Evolutionary conservation across 2,113 vertebrate genomes (phyloP).

Genomic region (Rynchops niger): DNA sequence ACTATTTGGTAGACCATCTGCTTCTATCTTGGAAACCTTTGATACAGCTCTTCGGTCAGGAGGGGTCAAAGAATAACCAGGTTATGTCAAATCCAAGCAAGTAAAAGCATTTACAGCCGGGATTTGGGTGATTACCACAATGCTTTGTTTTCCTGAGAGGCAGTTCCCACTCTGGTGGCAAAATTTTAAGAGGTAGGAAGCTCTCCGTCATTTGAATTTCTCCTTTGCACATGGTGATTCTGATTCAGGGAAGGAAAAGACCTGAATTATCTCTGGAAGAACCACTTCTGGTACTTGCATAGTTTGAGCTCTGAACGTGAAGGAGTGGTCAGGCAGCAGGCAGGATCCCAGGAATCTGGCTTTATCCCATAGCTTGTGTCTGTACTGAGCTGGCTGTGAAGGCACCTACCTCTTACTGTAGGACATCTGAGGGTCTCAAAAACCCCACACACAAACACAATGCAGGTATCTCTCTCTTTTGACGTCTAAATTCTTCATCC

Average conservation of each 20-base stretch:
- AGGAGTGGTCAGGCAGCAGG: not conserved
- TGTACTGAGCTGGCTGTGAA: not conserved
- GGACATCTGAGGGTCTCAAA: not conserved
- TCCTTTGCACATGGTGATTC: not conserved
- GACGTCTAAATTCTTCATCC: not conserved
- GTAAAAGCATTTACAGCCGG: not conserved
- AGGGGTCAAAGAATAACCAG: not conserved
- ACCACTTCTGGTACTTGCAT: not conserved
- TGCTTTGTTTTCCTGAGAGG: not conserved
- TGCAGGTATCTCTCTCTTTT: not conserved
- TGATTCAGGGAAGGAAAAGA: not conserved
- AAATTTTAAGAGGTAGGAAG: not conserved
- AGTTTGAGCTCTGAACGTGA: not conserved
- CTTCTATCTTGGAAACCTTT: not conserved
- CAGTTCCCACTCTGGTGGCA: not conserved
- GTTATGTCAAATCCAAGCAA: not conserved
- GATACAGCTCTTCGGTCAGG: not conserved
- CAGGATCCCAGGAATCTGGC: not conserved
- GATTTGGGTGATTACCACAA: not conserved
- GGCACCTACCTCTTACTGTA: not conserved
- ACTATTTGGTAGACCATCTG: constrained; percentile 24
- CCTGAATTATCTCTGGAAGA: not conserved
- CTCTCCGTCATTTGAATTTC: not conserved
- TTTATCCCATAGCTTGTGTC: not conserved
- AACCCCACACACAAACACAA: not conserved